Conservation (phyloP, 2,888 invertebrate genomes). For the Drosophila affinis region DNA sequence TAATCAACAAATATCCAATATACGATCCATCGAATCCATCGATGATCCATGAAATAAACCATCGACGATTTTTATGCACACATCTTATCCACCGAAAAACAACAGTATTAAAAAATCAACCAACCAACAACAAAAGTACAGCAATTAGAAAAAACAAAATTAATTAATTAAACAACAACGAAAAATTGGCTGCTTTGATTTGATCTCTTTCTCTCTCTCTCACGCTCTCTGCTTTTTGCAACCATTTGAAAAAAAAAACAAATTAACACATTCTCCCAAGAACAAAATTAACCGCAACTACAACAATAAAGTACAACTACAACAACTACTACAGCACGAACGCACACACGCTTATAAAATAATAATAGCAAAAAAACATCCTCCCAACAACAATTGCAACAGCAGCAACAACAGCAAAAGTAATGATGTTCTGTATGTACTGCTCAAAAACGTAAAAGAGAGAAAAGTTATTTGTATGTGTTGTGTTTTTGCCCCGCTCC, state of each 20-base stretch:
- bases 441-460: constrained; percentile 37
- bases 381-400: constrained; percentile 6
- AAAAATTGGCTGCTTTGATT: constrained; percentile 72
- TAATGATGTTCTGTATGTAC: constrained; percentile 60
- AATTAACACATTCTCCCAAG: constrained; percentile 29
- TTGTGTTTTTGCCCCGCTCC: constrained; percentile 16
- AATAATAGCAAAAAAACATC: neutral
- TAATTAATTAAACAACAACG: constrained; percentile 2
- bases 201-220: constrained; percentile 54
- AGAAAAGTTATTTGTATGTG: constrained; percentile 37
- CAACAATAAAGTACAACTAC: constrained; percentile 41
- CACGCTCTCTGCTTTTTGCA: constrained; percentile 26
- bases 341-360: constrained; percentile 41
- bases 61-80: constrained; percentile 28
- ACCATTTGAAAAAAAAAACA: constrained; percentile 32
- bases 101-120: constrained; percentile 29
- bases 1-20: constrained; percentile 1
- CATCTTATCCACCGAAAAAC: constrained; percentile 34
- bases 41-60: constrained; percentile 21
- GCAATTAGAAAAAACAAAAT: constrained; percentile 22
- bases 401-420: constrained; percentile 21
- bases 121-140: constrained; percentile 23
- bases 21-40: constrained; percentile 26
- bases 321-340: constrained; percentile 39
- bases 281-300: constrained; percentile 32